Evolutionary conservation across 2,888 invertebrate species (phyloP).

Genomic region (Tipula unca): DNA sequence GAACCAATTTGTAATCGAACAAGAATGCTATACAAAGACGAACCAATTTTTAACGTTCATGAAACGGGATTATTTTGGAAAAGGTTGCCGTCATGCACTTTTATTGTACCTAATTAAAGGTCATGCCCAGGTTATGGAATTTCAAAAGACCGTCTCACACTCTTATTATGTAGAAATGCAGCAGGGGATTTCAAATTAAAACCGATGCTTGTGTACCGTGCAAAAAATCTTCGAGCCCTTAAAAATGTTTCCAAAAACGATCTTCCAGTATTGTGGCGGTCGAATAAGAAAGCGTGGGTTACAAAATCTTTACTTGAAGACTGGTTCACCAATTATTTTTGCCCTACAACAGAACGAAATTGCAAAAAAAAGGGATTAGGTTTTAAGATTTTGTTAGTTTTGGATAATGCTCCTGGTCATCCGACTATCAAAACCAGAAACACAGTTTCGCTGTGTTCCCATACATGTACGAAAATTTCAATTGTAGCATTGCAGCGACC

Average conservation of each 20-base stretch:
- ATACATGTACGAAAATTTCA: too few relatives aligned
- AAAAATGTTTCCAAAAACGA: conserved; percentile 27
- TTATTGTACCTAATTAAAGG: conserved; percentile 30
- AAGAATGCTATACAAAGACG: conserved; percentile 1
- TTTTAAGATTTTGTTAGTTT: conserved; percentile 26
- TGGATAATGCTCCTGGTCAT: conserved; percentile 28
- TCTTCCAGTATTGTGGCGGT: conserved; percentile 30
- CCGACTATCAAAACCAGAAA: too few relatives aligned
- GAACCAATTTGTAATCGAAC: too few relatives aligned
- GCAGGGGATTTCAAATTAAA: conserved; percentile 28
- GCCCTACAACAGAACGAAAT: conserved; percentile 26
- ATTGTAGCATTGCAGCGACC: too few relatives aligned
- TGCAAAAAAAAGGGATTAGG: conserved; percentile 25
- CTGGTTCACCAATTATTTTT: conserved; percentile 28
- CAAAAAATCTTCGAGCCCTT: conserved; percentile 29
- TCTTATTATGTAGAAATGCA: conserved; percentile 30
- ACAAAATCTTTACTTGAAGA: conserved; percentile 25
- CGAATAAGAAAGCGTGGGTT: conserved; percentile 29
- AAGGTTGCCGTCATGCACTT: conserved; percentile 31
- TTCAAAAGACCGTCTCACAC: conserved; percentile 30
- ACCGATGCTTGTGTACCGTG: conserved; percentile 30
- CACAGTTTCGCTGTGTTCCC: too few relatives aligned
- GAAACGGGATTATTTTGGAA: conserved; percentile 29
- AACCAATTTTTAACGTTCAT: conserved; percentile 29
- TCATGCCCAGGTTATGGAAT: conserved; percentile 27